A percentile compares a stretch with the other conserved stretches of the same genome.
These are phyloP conservation scores for Unio pictorum DNA, from an alignment of 2,888 invertebrate genomes.

Conservation along the genomic window DNA sequence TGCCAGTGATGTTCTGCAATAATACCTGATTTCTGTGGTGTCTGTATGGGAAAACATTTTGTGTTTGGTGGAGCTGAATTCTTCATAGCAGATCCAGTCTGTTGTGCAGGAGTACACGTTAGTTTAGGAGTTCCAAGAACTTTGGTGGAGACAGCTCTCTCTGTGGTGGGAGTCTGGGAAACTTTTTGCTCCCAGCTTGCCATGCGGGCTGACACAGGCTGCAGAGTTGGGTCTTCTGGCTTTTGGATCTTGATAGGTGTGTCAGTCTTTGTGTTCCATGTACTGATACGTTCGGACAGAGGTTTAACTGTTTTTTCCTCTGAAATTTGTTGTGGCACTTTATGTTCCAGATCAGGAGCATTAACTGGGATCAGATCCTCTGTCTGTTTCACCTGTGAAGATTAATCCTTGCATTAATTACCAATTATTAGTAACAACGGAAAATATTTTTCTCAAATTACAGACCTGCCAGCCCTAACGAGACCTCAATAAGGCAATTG, in stretches of 20 bases:
- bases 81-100: slow-evolving; percentile 4
- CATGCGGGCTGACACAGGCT: slow-evolving; percentile 58
- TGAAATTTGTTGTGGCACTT: slow-evolving; percentile 16
- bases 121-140: slow-evolving; percentile 26
- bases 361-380: slow-evolving; percentile 35
- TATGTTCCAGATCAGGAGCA: slow-evolving; percentile 22
- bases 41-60: background rate
- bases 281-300: slow-evolving; percentile 43
- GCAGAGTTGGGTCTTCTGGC: slow-evolving; percentile 46
- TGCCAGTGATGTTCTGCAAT: no score
- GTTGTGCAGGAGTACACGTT: slow-evolving; percentile 29
- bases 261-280: slow-evolving; percentile 43
- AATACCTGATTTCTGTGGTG: no score
- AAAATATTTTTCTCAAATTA: no score
- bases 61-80: slow-evolving; percentile 12
- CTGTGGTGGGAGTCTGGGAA: slow-evolving; percentile 37
- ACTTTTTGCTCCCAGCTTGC: slow-evolving; percentile 59
- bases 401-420: no score
- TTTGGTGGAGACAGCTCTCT: slow-evolving; percentile 13
- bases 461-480: no score
- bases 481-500: no score
- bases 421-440: no score
- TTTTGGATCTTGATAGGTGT: slow-evolving; percentile 31
- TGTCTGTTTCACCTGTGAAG: slow-evolving; percentile 5
- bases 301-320: slow-evolving; percentile 53